Conservation (phyloP, 2,113 vertebrate genomes). For the Pygoscelis adeliae region DNA sequence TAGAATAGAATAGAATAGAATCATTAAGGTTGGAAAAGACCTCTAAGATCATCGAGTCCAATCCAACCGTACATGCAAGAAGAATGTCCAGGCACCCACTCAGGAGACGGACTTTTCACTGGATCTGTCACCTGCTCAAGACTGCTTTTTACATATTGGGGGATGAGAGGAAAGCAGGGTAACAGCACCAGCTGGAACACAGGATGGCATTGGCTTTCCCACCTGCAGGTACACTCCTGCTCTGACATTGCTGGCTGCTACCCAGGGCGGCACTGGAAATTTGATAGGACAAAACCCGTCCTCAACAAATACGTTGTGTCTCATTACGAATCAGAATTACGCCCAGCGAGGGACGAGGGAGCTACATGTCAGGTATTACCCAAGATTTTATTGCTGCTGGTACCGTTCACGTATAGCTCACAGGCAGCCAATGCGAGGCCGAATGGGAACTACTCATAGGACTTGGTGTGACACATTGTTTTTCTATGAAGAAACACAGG, state of each 20-base stretch:
- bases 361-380: background rate
- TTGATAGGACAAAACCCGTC: fast-evolving
- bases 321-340: background rate
- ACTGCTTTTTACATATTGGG: conserved; percentile 8
- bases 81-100: conserved; percentile 4
- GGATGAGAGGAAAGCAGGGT: background rate
- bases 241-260: conserved; percentile 8
- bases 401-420: background rate
- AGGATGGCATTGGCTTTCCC: background rate
- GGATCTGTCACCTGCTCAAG: background rate
- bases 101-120: background rate
- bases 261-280: background rate
- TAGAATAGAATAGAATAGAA: too few relatives aligned
- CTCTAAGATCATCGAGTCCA: too few relatives aligned
- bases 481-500: background rate
- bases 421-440: background rate
- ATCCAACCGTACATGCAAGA: background rate
- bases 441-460: background rate
- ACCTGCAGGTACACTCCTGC: background rate
- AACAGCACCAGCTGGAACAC: background rate
- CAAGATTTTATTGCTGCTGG: background rate
- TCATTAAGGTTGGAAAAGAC: too few relatives aligned
- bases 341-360: background rate
- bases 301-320: fast-evolving
- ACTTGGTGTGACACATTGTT: background rate